Conservation (phyloP, 2,888 invertebrate species). For the Pandemis corylana region DNA sequence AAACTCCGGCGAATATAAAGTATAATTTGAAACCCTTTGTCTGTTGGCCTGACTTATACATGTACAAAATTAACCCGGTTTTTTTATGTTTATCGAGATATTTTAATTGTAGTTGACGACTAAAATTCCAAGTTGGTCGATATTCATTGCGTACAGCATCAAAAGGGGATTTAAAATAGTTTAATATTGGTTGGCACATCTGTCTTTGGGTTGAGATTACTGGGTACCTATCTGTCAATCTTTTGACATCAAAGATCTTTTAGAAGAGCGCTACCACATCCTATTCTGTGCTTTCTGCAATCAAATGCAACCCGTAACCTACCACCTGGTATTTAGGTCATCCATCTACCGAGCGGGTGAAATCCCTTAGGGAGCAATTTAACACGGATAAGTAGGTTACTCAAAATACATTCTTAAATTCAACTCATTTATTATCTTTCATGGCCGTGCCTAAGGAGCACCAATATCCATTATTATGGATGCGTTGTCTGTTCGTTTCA, state of each 20-base stretch:
- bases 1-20: background rate
- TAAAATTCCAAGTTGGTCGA: no score
- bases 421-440: no score
- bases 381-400: background rate
- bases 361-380: background rate
- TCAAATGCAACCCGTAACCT: background rate
- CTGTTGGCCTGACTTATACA: background rate
- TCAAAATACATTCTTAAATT: background rate
- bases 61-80: background rate
- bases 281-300: constrained; percentile 3
- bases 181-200: no score
- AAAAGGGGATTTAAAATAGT: no score
- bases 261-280: background rate
- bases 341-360: background rate
- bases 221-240: no score
- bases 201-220: no score
- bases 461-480: no score
- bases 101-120: no score
- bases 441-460: no score
- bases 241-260: background rate
- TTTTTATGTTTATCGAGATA: no score
- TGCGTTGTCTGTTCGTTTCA: no score
- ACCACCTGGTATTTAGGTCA: background rate
- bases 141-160: no score
- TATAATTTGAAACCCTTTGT: background rate